Conservation (phyloP, 2,888 invertebrate genomes). For the Steinernema scapterisci region DNA sequence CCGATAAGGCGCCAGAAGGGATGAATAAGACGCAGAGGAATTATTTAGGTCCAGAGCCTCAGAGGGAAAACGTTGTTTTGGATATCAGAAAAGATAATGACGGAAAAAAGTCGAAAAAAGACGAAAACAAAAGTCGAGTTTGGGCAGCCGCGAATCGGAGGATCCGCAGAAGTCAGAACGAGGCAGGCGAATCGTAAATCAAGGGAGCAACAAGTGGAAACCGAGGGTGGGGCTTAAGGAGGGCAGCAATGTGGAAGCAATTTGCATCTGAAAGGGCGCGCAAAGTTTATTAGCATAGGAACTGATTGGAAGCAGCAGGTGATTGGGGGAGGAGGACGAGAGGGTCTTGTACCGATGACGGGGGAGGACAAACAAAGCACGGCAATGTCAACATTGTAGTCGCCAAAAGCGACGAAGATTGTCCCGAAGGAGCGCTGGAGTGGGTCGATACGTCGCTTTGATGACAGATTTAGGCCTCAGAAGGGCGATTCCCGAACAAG, state of each 20-base stretch:
- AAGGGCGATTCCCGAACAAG: not conserved
- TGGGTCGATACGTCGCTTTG: not conserved
- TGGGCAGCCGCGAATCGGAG: not conserved
- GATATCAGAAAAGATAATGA: no score
- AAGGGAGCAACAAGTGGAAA: slow-evolving; percentile 20
- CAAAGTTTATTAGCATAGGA: slow-evolving; percentile 1
- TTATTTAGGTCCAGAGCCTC: no score
- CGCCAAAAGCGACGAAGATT: slow-evolving; percentile 1
- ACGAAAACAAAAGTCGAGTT: slow-evolving; percentile 12
- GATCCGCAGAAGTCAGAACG: slow-evolving; percentile 6
- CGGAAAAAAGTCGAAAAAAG: not conserved
- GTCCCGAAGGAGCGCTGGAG: not conserved
- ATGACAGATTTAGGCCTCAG: not conserved
- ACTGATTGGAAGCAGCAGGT: not conserved
- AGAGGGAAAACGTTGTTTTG: no score
- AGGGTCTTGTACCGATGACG: not conserved
- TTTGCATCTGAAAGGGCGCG: not conserved
- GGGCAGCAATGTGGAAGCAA: not conserved
- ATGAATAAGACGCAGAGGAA: no score
- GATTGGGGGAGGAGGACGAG: not conserved
- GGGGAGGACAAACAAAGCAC: not conserved
- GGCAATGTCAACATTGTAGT: not conserved
- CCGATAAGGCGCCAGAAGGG: no score
- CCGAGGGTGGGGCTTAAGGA: not conserved
- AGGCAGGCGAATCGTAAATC: slow-evolving; percentile 24